Percentiles rank a stretch among this genome's conserved stretches.
Evolutionary conservation across 2,113 vertebrate species (phyloP).

Genomic region (Aythya baeri): DNA sequence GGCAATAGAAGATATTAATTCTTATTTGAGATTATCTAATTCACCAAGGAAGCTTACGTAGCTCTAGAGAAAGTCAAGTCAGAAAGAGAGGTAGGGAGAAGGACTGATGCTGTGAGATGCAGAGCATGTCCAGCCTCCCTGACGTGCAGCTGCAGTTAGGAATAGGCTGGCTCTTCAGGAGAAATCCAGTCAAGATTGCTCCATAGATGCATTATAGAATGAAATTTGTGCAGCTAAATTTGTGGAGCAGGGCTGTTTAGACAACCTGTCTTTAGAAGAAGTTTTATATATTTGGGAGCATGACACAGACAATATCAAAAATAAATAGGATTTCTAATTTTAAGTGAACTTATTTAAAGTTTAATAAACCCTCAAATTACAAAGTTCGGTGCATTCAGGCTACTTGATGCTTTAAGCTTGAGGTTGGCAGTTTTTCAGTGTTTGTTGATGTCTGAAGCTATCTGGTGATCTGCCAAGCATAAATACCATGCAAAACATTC

Average conservation of each 20-base stretch:
- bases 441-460: not conserved
- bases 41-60: not conserved
- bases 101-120: not conserved
- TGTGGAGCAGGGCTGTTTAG: not conserved
- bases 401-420: not conserved
- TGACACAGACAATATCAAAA: not conserved
- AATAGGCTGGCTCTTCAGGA: not conserved
- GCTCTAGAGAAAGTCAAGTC: not conserved
- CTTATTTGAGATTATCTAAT: not conserved
- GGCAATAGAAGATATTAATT: not conserved
- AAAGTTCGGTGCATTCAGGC: not conserved
- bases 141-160: not conserved
- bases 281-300: not conserved
- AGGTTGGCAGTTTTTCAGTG: not conserved
- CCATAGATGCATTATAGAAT: not conserved
- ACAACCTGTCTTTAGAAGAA: not conserved
- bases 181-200: not conserved
- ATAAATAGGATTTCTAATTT: not conserved
- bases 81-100: not conserved
- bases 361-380: not conserved
- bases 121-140: not conserved
- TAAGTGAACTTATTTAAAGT: not conserved
- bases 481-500: not conserved
- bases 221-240: not conserved
- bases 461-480: not conserved